Conservation (phyloP, 2,888 invertebrate genomes). For the Chymomyza procnemis region DNA sequence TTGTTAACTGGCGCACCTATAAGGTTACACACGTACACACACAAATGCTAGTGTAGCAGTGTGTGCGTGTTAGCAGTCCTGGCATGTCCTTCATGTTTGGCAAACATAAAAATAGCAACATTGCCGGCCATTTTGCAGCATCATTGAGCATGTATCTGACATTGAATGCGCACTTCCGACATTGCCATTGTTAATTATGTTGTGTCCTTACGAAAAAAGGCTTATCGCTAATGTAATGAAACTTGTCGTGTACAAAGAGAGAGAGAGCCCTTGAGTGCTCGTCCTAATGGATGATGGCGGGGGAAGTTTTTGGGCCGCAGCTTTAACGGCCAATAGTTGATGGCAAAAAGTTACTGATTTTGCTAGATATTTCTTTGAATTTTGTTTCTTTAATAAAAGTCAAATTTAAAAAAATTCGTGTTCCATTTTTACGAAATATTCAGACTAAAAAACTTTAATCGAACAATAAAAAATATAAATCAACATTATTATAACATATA, state of each 20-base stretch:
- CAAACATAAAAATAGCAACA: not conserved
- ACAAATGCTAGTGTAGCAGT: no score
- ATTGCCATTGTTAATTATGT: constrained; percentile 11
- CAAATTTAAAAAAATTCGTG: no score
- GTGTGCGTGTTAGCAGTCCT: not conserved
- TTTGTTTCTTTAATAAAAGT: no score
- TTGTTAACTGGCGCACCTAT: constrained; percentile 13
- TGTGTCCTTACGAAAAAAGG: not conserved
- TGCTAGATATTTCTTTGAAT: no score
- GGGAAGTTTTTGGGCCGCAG: no score
- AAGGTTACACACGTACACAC: not conserved
- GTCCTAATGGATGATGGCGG: not conserved
- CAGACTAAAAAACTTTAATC: no score
- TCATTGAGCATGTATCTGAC: not conserved
- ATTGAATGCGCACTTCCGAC: not conserved
- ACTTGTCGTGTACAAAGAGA: not conserved
- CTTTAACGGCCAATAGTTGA: no score
- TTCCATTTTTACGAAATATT: no score
- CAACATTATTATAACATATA: no score
- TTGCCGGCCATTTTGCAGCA: not conserved
- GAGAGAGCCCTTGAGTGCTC: not conserved
- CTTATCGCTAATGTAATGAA: not conserved
- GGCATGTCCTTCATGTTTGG: not conserved
- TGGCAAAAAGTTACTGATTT: no score
- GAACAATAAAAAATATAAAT: no score